These are phyloP conservation scores for Tetramorium parvispinum DNA, from an alignment of 1,140 invertebrate genomes.

Conservation along the genomic window DNA sequence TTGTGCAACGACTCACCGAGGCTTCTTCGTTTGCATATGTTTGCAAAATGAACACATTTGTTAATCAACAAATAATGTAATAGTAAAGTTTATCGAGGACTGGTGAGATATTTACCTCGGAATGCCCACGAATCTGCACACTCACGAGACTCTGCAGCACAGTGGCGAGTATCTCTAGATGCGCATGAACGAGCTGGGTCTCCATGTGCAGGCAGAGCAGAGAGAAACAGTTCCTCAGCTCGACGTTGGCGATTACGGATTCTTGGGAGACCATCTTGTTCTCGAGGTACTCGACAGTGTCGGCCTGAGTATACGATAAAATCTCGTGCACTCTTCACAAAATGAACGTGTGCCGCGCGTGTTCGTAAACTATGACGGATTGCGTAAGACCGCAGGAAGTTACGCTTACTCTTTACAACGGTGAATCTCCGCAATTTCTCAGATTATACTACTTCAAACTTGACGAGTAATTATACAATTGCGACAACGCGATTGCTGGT, in stretches of 20 bases:
- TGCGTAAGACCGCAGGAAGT: slow-evolving; percentile 60
- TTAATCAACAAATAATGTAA: slow-evolving; percentile 26
- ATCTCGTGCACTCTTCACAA: not conserved
- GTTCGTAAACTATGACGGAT: slow-evolving; percentile 41
- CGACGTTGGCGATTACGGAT: slow-evolving; percentile 90
- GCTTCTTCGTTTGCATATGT: not conserved
- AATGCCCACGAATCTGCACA: slow-evolving; percentile 88
- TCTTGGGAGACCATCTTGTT: slow-evolving; percentile 90
- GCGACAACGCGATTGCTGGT: slow-evolving; percentile 32
- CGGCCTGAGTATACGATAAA: slow-evolving; percentile 83
- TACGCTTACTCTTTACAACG: not conserved
- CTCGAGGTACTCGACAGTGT: slow-evolving; percentile 89
- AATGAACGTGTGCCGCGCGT: not conserved
- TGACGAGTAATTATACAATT: slow-evolving; percentile 31
- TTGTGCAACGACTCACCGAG: slow-evolving; percentile 28
- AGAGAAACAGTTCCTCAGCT: slow-evolving; percentile 90
- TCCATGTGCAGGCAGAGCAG: slow-evolving; percentile 91
- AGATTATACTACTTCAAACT: not conserved
- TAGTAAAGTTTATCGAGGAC: not conserved
- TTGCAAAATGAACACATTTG: slow-evolving; percentile 28
- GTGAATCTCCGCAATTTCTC: not conserved
- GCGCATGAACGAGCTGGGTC: slow-evolving; percentile 90
- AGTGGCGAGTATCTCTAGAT: slow-evolving; percentile 89
- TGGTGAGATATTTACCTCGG: slow-evolving; percentile 86
- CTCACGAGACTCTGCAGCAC: slow-evolving; percentile 88